Conservation (phyloP, 2,888 invertebrate species). For the Epirrhoe tristata region DNA sequence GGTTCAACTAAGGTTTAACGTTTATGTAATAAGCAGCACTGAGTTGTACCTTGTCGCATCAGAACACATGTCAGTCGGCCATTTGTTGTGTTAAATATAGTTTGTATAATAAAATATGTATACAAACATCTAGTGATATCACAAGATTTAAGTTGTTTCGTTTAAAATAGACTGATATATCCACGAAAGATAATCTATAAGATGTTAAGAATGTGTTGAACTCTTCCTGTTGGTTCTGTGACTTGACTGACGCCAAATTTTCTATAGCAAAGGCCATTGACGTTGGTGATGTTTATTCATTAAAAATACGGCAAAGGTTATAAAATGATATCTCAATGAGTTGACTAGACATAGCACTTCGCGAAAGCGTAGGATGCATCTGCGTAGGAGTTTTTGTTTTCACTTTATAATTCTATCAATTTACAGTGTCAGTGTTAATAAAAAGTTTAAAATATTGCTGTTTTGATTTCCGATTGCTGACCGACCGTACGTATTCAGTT, state of each 20-base stretch:
- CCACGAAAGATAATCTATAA: too few species aligned
- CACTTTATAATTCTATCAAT: conserved; percentile 49
- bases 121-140: background rate
- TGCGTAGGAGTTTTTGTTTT: conserved; percentile 70
- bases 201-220: too few species aligned
- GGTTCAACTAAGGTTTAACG: too few species aligned
- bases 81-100: conserved; percentile 39
- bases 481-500: conserved; percentile 12
- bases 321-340: conserved; percentile 20
- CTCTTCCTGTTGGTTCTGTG: too few species aligned
- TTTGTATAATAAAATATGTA: conserved; percentile 3
- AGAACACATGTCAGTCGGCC: conserved; percentile 38
- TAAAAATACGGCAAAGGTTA: conserved; percentile 19
- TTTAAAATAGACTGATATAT: too few species aligned
- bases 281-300: conserved; percentile 8
- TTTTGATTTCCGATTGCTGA: conserved; percentile 45
- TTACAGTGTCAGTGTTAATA: conserved; percentile 29
- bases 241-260: background rate
- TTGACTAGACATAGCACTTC: conserved; percentile 25
- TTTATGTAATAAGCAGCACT: too few species aligned
- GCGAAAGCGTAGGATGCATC: conserved; percentile 46
- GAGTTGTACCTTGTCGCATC: conserved; percentile 44
- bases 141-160: too few species aligned
- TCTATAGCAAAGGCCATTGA: background rate
- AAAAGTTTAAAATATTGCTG: conserved; percentile 46